Conservation (phyloP, 2,797 vertebrate genomes). For the Sarcoramphus papa region DNA sequence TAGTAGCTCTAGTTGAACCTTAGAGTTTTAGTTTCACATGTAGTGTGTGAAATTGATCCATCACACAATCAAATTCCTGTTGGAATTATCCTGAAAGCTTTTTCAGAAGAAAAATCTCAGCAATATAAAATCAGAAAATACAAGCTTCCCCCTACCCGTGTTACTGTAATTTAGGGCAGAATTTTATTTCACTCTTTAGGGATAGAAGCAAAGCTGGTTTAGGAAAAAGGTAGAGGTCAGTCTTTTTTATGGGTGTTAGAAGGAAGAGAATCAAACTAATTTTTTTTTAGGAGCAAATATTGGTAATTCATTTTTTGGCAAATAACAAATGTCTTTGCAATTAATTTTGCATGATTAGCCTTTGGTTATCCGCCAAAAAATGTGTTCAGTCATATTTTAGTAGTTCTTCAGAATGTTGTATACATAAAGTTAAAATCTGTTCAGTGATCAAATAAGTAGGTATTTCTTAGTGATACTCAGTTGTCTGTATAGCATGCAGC, state of each 20-base stretch:
- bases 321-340: constrained; percentile 36
- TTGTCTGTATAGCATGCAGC: not conserved
- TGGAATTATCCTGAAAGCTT: not conserved
- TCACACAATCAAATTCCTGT: not conserved
- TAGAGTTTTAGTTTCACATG: not conserved
- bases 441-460: not conserved
- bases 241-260: not conserved
- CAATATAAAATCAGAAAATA: not conserved
- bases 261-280: not conserved
- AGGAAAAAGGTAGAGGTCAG: not conserved
- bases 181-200: not conserved
- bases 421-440: not conserved
- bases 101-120: not conserved
- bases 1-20: not conserved
- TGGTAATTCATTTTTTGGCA: constrained; percentile 53
- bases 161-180: not conserved
- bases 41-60: not conserved
- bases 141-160: accelerated
- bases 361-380: constrained; percentile 27
- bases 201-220: not conserved
- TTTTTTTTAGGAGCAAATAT: constrained; percentile 35
- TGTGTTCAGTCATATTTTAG: constrained; percentile 53
- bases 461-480: not conserved
- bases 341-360: constrained; percentile 45
- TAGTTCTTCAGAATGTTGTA: not conserved